Evolutionary conservation across 2,113 vertebrate species (phyloP).

Genomic region (Heliornis fulica): DNA sequence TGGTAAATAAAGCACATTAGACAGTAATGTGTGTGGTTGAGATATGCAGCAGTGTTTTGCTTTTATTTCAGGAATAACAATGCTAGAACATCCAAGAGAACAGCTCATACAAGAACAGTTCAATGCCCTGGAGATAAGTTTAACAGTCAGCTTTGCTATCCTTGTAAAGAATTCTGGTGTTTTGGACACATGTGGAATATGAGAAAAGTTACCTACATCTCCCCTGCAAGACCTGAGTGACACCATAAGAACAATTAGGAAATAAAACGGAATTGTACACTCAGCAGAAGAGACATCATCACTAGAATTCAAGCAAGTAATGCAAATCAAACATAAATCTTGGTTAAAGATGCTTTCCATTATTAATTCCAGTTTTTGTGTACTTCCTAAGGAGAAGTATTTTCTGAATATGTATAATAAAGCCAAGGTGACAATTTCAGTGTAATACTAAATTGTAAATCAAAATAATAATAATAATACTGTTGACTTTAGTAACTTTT

Average conservation of each 20-base stretch:
- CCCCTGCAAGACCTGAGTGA: constrained; percentile 1
- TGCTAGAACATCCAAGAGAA: constrained; percentile 81
- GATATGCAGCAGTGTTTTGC: constrained; percentile 79
- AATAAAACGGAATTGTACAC: neutral
- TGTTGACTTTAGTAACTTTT: neutral
- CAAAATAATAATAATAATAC: neutral
- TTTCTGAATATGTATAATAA: neutral
- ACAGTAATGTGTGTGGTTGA: neutral
- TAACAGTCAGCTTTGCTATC: constrained; percentile 1
- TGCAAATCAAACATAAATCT: neutral
- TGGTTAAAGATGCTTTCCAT: neutral
- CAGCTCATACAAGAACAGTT: constrained; percentile 81
- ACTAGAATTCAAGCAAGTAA: neutral
- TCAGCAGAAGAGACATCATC: constrained; percentile 5
- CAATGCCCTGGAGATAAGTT: constrained; percentile 80
- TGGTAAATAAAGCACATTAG: constrained; percentile 37
- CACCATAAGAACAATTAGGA: neutral
- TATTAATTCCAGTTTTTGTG: neutral
- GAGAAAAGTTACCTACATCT: constrained; percentile 71
- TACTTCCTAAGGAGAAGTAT: neutral
- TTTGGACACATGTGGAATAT: neutral
- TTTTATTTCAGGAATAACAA: constrained; percentile 85
- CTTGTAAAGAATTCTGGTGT: neutral
- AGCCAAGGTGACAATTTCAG: neutral
- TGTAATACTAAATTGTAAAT: neutral